Base-by-base conservation (phyloP, 1,140 invertebrate species). In the Patella vulgata region DNA sequence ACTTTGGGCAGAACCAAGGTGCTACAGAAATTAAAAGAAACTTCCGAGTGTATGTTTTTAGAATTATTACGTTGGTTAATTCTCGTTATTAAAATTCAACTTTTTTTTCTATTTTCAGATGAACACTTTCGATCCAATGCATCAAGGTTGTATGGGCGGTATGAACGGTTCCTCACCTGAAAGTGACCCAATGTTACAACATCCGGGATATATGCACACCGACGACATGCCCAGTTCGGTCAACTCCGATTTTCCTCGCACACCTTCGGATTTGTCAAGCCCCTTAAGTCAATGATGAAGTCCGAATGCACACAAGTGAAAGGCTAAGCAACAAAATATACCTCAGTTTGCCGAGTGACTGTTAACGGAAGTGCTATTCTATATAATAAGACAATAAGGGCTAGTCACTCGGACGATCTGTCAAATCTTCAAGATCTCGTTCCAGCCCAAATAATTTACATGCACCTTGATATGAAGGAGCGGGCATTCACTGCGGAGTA, bases 211-310 rank as follows among this genome's bases (percentile, higher is more conserved):
- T 14, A 36, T 36, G 14, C 58, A 47, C 23, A 47, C 50, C 25
- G 68, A 70, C 50, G 68, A 70, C 56, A 70, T 70, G 68, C 59
- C 63, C 33, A 64, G 61, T 46, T 70, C 68, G 3, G 68, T 70
- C n/a, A 64, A 63, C 17, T 70, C 68, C 6, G 68, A 70, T 28
- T 70, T 70, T 53, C 63, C 68, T 0, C 53, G 63, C 1, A 63
- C 68, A 36, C 63, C 63, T 8, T 70, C 68, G 11, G 68, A 70
- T 31, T 19, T 64, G 28, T 62, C 52, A n/a, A 54, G 52, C 36
- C 52, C 64, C 27, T 58, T 62, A 48, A 70, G 68, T 50, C 68
- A 54, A 36, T 54, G 52, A 54, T 63, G 3, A 59, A 57, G 33
- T 65, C 63, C 12, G 56, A 64, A 28, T 63, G 63, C 33, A 8